Base-by-base conservation (phyloP, 53 echinoderm and acorn worm species). In the Paelopatides confundens region DNA sequence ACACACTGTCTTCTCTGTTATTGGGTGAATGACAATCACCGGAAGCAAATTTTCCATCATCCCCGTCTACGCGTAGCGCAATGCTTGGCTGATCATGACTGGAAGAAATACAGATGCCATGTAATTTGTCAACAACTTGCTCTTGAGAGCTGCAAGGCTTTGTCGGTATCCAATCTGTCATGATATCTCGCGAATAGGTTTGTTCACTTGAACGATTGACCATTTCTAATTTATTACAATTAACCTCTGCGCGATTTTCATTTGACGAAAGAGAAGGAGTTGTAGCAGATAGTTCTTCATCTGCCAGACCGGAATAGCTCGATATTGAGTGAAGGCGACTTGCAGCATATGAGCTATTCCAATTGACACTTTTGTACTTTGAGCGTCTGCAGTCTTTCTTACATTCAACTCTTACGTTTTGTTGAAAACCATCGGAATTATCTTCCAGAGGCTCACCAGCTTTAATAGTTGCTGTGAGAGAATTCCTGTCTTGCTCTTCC, bases 321-420 rank as follows among this genome's bases (percentile, higher is more conserved):
- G 43, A 43, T 12, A 43, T 12, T 43, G 43, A 43, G 12, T 9
- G 35, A 6, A 35, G 36, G 21, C 18, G 31, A 39, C 46, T 23
- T 13, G 74, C 74, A 26, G 79, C 52, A 79, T 53, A 79, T 1
- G 79, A 52, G 46, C 79, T 79, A 13, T 79, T 79, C 79, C 33
- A 53, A 79, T 79, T 50, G 32, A 21, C 53, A 8, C 54, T 53
- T 54, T 79, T 79, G 79, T 79, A 79, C 26, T 21, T 79, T 2
- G 53, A 52, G 0, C 32, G 50, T 53, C 79, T 49, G 31, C 79
- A 79, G 18, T 79, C 79, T 52, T 79, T 79, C 18, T 79, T 79
- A 15, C 43, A 79, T 5, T 31, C 31, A 29, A 40, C 24, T 14
- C 14, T 38, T 14, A 28, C 39, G 43, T 43, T 12, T 4, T 43